A percentile compares a stretch with the other conserved stretches of the same genome.
Evolutionary conservation across 2,888 invertebrate genomes (phyloP).

Genomic region (Lycaena phlaeas): DNA sequence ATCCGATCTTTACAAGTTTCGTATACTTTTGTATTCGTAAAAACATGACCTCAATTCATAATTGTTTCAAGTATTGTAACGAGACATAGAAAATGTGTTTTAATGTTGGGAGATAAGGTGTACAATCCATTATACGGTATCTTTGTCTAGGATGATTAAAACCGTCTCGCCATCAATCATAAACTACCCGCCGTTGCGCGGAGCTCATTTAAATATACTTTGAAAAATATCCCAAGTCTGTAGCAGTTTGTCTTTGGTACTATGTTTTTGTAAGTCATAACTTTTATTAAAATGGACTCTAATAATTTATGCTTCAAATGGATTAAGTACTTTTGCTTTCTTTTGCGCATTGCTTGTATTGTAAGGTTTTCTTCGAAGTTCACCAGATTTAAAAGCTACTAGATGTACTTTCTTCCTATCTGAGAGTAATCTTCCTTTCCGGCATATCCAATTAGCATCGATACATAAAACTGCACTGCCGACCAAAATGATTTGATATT

Average conservation of each 20-base stretch:
- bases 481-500: too few species aligned
- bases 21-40: conserved; percentile 6
- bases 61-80: neutral
- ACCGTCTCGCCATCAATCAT: conserved; percentile 4
- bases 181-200: neutral
- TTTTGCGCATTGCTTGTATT: too few species aligned
- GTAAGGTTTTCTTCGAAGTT: too few species aligned
- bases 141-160: conserved; percentile 4
- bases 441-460: too few species aligned
- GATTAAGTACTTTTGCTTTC: neutral
- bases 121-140: neutral
- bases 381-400: too few species aligned
- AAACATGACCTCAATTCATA: neutral
- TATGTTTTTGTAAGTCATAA: too few species aligned
- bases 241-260: too few species aligned
- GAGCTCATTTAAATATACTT: conserved; percentile 5
- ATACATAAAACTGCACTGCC: too few species aligned
- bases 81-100: neutral
- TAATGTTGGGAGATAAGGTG: neutral
- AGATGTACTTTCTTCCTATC: too few species aligned
- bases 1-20: too few species aligned
- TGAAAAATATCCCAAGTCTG: conserved; percentile 2
- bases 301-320: conserved; percentile 4
- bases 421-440: too few species aligned
- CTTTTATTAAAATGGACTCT: too few species aligned